These are phyloP conservation scores for Aurelia aurita DNA, from an alignment of 30 jellyfish, hydroid and myxozoan species.

Conservation along the genomic window DNA sequence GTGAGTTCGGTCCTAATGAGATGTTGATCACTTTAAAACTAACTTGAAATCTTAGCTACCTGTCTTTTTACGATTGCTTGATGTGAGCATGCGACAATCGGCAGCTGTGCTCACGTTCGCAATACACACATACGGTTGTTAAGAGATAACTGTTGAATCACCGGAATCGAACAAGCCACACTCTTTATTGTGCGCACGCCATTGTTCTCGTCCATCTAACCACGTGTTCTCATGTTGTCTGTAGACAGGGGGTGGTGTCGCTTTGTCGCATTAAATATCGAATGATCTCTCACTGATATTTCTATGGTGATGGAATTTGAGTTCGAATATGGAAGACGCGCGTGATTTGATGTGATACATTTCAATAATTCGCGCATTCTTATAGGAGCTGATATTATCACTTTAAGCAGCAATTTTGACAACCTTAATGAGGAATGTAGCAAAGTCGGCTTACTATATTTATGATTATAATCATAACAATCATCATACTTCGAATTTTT, in stretches of 20 bases:
- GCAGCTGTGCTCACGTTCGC: conserved; percentile 81
- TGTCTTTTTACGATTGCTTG: conserved; percentile 68
- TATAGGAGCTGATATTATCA: too few relatives aligned
- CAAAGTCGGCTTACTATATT: too few relatives aligned
- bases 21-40: conserved; percentile 57
- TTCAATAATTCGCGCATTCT: too few relatives aligned
- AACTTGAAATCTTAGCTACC: conserved; percentile 63
- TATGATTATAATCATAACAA: too few relatives aligned
- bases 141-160: conserved; percentile 74
- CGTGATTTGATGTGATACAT: conserved; percentile 16
- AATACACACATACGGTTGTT: conserved; percentile 76
- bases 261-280: conserved; percentile 10
- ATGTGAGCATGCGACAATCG: conserved; percentile 68
- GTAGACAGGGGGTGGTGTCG: conserved; percentile 70
- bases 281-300: conserved; percentile 19
- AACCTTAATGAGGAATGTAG: too few relatives aligned
- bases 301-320: conserved; percentile 50
- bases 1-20: conserved; percentile 61
- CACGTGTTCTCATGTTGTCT: conserved; percentile 66
- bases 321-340: conserved; percentile 14
- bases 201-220: conserved; percentile 60
- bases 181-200: conserved; percentile 70
- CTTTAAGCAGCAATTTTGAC: too few relatives aligned
- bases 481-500: too few relatives aligned
- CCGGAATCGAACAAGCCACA: conserved; percentile 85